Percentiles rank a stretch among this genome's conserved stretches.
phyloP scores from a whole-genome alignment of 2,797 vertebrate species.

The Halcyon chelicuti region DNA sequence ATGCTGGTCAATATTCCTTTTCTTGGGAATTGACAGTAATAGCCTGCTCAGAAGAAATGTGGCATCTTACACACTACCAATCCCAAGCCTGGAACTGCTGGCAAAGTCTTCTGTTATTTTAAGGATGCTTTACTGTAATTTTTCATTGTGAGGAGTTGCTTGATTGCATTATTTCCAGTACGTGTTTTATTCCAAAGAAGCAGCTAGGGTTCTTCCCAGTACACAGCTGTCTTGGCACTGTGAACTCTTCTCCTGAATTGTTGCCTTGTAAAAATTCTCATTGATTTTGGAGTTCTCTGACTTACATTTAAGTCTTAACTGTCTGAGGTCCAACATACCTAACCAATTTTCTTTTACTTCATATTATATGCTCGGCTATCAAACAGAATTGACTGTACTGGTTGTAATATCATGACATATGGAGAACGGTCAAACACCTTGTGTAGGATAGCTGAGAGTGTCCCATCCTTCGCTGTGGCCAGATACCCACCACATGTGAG shows the following conservation, averaged over 20 bases:
- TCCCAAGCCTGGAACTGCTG: conserved; percentile 27
- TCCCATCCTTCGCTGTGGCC: not conserved
- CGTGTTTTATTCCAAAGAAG: conserved; percentile 55
- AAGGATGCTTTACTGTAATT: conserved; percentile 41
- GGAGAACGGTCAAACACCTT: not conserved
- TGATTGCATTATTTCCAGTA: conserved; percentile 54
- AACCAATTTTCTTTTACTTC: conserved; percentile 70
- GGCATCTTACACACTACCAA: not conserved
- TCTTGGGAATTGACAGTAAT: conserved; percentile 36
- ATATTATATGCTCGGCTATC: conserved; percentile 63
- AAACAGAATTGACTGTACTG: conserved; percentile 51
- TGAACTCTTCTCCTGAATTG: conserved; percentile 47
- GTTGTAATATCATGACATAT: conserved; percentile 61
- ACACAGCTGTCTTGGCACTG: conserved; percentile 66
- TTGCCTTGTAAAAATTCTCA: conserved; percentile 70
- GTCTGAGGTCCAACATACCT: conserved; percentile 59
- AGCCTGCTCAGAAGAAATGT: conserved; percentile 35
- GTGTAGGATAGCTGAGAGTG: not conserved
- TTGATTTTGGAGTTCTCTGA: conserved; percentile 70
- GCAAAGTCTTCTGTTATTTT: conserved; percentile 41
- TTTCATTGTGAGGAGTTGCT: conserved; percentile 46
- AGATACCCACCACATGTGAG: conserved; percentile 24
- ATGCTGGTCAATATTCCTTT: conserved; percentile 38
- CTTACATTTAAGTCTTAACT: conserved; percentile 66
- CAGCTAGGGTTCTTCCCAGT: conserved; percentile 43